Base-by-base conservation (phyloP, 1,140 invertebrate species). In the Apis florea region DNA sequence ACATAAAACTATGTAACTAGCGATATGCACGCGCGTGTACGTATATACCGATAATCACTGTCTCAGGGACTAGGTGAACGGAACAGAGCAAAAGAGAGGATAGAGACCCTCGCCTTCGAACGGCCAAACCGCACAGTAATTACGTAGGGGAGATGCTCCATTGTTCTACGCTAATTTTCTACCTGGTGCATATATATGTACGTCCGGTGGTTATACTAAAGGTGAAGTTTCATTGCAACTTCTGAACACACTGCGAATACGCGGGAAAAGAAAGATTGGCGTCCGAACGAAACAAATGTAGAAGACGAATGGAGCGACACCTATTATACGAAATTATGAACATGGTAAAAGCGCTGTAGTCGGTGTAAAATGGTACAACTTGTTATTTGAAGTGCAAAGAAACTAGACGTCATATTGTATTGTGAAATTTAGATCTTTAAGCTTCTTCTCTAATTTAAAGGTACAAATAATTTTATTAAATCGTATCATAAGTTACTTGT, bases 101-200 rank as follows among this genome's bases (percentile, higher is more conserved):
- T 67, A 85, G 83, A 31, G 83, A 85, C 77, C 82, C 83, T 80
- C 81, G 64, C 71, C 72, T 84, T 89, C 72, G 80, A 86, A 81
- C 72, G 68, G 70, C 68, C 80, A 80, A 87, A 79, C 84, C 73
- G 80, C 83, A 74, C 80, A 75, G 79, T 85, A 88, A 89, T 89
- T 88, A 89, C 83, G 72, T 80, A 88, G 87, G 84, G 85, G 85
- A 83, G 81, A 86, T 76, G 78, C 69, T 88, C 82, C 81, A 89
- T 89, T 89, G 87, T 89, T 89, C 84, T 86, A 68, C 58, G 59
- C 71, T 85, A 87, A 83, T 86, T 86, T 63, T 84, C 73, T 84
- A 79, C 80, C 79, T 79, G 84, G 81, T 88, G 82, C 80, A 75
- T 84, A 47, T 47, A 56, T 75, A 70, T 71, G 54, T 74, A 76